These are phyloP conservation scores for Eulemur rubriventer DNA, from an alignment of 2,797 vertebrate species.

Conservation along the genomic window DNA sequence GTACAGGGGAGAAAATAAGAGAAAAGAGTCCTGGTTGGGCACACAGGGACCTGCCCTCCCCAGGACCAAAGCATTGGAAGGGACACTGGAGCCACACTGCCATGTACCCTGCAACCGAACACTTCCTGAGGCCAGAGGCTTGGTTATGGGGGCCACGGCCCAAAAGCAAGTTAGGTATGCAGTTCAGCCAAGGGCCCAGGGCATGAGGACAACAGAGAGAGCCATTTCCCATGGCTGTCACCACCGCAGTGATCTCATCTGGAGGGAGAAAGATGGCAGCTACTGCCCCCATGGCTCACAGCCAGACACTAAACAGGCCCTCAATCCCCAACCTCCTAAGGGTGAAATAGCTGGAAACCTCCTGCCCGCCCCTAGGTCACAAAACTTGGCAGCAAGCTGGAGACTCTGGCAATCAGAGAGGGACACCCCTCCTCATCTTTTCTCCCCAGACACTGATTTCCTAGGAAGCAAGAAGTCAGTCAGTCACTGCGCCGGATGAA, in stretches of 20 bases:
- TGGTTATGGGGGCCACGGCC: background rate
- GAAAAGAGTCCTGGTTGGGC: fast-evolving
- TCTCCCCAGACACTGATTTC: background rate
- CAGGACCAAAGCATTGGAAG: fast-evolving
- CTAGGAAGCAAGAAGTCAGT: background rate
- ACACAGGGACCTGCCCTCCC: background rate
- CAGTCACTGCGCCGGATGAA: background rate
- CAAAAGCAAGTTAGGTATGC: background rate
- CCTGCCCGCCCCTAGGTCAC: background rate
- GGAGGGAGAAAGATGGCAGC: background rate
- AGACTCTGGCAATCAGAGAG: background rate
- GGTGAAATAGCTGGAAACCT: background rate
- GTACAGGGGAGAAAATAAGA: background rate
- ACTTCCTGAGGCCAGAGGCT: background rate
- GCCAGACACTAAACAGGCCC: background rate
- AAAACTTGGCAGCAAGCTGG: background rate
- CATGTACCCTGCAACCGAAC: background rate
- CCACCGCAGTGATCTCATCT: background rate
- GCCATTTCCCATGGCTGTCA: background rate
- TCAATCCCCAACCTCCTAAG: background rate
- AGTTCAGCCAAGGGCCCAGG: background rate
- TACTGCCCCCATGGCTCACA: background rate
- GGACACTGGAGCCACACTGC: fast-evolving
- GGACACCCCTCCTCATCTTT: background rate
- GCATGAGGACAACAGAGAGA: fast-evolving